Base-by-base conservation (phyloP, 2,797 vertebrate genomes). In the Intellagama lesueurii region DNA sequence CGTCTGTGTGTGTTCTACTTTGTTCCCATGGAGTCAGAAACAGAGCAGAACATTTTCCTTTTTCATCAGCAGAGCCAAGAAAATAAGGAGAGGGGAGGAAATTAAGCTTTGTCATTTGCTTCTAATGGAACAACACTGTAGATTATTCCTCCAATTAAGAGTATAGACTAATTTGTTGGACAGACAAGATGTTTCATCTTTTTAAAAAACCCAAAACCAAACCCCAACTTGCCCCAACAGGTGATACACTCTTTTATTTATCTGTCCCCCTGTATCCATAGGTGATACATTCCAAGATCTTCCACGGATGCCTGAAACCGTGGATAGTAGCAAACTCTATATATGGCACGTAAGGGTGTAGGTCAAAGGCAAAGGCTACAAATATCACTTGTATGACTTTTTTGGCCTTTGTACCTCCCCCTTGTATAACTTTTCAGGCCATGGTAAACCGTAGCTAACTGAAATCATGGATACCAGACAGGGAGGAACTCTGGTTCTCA, bases 81-180 rank as follows among this genome's bases (percentile, higher is more conserved):
- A 86, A 92, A 93, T 86, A 86, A 89, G 44, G n/a, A 35, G 2
- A 1, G 1, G 22, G 52, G 19, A 56, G 52, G 69, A 85, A 69
- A 76, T 28, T 60, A 69, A 90, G 70, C 60, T 69, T 92, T 90
- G 89, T 12, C 52, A 47, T 77, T 79, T 88, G 90, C 85, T 83
- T 91, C 92, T 94, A 88, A 88, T 91, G 94, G 94, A 76, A 88
- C 87, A 5, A 60, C 83, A 60, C 87, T 91, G 90, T 56, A 89
- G 94, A 94, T 91, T 88, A 94, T 92, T 93, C 49, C 92, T 92
- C 66, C 75, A 91, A 93, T 95, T 95, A 95, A 86, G 88, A 88
- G 86, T 87, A 78, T 86, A 69, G 94, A 93, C 89, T 94, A 90
- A 90, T 95, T 70, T 69, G 93, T 93, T 88, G 93, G 60, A 84